phyloP scores from a whole-genome alignment of 2,888 invertebrate species.

The Listrodromus nycthemerus region DNA sequence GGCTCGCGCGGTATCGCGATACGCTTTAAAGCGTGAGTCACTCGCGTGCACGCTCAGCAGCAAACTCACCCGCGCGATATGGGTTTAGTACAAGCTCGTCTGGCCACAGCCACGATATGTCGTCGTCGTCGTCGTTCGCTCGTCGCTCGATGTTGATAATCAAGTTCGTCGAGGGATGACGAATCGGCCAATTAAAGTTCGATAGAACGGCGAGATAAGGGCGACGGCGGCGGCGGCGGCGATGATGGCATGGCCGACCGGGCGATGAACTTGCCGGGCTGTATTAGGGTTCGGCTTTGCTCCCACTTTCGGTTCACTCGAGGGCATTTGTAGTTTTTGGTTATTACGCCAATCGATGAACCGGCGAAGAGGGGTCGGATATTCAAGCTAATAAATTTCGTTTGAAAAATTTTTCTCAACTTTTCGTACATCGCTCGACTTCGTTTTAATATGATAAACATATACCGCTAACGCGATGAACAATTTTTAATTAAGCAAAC shows the following conservation, averaged over 20 bases:
- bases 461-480: background rate
- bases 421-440: background rate
- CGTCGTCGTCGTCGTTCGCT: constrained; percentile 72
- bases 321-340: constrained; percentile 43
- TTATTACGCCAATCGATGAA: constrained; percentile 56
- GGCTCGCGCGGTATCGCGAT: constrained; percentile 70
- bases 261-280: constrained; percentile 68
- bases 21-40: constrained; percentile 82
- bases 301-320: constrained; percentile 55
- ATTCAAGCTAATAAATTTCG: constrained; percentile 24
- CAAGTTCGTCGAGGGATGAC: constrained; percentile 83
- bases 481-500: background rate
- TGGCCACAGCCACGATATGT: constrained; percentile 76
- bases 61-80: constrained; percentile 9
- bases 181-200: constrained; percentile 84
- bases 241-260: constrained; percentile 55
- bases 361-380: constrained; percentile 18
- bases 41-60: constrained; percentile 77
- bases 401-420: constrained; percentile 12
- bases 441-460: background rate
- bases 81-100: constrained; percentile 19
- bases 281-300: constrained; percentile 49
- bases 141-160: constrained; percentile 82
- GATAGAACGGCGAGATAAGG: constrained; percentile 82
- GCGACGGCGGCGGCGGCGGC: constrained; percentile 66